Evolutionary conservation across 2,113 vertebrate genomes (phyloP).

Genomic region (Furnarius figulus): DNA sequence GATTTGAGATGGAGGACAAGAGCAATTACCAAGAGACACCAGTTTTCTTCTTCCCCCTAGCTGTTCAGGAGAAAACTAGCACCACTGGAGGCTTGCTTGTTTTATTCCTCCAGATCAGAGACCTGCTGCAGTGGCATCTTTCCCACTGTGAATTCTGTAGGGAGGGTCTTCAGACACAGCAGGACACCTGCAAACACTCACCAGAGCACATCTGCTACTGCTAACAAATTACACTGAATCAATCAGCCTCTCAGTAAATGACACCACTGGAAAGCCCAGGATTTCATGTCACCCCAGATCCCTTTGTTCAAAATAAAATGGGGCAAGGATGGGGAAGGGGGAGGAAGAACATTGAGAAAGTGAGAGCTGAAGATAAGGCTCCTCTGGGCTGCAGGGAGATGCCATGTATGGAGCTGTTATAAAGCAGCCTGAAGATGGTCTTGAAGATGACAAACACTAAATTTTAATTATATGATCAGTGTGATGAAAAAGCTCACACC

Average conservation of each 20-base stretch:
- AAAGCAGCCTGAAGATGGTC: not conserved
- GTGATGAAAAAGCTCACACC: not conserved
- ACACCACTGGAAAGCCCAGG: not conserved
- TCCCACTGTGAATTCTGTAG: not conserved
- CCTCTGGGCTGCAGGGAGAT: not conserved
- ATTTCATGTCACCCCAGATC: not conserved
- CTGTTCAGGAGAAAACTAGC: not conserved
- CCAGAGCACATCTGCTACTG: not conserved
- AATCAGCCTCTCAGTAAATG: not conserved
- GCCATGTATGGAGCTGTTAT: not conserved
- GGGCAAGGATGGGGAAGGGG: not conserved
- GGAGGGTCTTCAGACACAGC: not conserved
- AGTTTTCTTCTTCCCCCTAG: not conserved
- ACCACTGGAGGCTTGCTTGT: not conserved
- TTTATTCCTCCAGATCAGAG: not conserved
- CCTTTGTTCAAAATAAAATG: not conserved
- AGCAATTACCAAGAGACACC: not conserved
- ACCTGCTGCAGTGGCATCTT: not conserved
- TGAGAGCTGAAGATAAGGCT: not conserved
- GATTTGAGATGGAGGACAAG: not conserved
- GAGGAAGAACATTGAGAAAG: not conserved
- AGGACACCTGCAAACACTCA: not conserved
- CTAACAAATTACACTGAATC: not conserved
- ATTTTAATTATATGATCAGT: not conserved
- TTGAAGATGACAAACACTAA: not conserved